Conservation (phyloP, 2,113 vertebrate species). For the Guaruba guarouba region DNA sequence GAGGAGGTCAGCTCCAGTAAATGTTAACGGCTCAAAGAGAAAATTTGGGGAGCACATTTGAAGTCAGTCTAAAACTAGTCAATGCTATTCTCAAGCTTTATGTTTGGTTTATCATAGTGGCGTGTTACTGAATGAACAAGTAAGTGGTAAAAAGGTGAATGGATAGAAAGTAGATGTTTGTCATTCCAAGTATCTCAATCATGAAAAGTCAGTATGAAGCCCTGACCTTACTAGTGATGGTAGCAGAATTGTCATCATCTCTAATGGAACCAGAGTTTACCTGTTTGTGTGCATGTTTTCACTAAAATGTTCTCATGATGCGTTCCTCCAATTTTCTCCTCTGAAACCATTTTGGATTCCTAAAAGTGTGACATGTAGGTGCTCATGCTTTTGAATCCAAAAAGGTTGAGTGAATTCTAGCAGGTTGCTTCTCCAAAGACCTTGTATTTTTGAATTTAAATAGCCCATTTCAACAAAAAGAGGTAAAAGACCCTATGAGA, state of each 20-base stretch:
- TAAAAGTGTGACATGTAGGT: accelerated
- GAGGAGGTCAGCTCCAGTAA: not conserved
- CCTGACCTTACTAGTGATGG: not conserved
- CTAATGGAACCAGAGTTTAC: not conserved
- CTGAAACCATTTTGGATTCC: not conserved
- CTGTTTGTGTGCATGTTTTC: not conserved
- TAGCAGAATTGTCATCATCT: not conserved
- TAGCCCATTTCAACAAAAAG: not conserved
- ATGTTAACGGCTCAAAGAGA: not conserved
- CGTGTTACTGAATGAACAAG: not conserved
- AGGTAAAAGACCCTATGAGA: not conserved
- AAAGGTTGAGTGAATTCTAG: not conserved
- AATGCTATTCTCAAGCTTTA: not conserved
- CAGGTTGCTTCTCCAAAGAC: not conserved
- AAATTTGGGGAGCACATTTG: not conserved
- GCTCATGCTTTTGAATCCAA: not conserved
- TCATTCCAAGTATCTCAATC: not conserved
- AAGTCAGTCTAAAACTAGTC: not conserved
- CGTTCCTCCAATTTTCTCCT: not conserved
- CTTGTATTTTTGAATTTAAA: not conserved
- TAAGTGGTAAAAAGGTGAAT: not conserved
- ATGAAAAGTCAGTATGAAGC: not conserved
- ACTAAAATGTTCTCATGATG: not conserved
- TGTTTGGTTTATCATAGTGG: not conserved
- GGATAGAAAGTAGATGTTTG: not conserved